These are phyloP conservation scores for Bombus impatiens DNA, from an alignment of 1,140 invertebrate genomes.

Conservation along the genomic window DNA sequence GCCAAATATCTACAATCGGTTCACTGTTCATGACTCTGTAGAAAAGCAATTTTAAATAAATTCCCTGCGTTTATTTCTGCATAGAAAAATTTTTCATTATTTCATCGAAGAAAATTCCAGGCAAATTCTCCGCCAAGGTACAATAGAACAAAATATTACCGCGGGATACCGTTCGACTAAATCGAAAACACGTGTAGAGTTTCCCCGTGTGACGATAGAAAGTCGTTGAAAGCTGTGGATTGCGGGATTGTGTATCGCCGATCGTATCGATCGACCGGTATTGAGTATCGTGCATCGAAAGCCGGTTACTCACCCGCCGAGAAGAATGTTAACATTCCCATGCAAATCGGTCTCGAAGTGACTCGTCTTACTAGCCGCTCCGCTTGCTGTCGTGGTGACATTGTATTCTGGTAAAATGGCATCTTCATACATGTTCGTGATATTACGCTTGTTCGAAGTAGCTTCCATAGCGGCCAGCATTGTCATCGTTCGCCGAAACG, in stretches of 20 bases:
- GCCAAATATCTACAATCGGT: not conserved
- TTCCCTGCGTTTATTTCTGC: no score
- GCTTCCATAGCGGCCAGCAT: slow-evolving; percentile 28
- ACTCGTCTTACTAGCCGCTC: slow-evolving; percentile 70
- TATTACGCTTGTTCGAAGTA: slow-evolving; percentile 45
- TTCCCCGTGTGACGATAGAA: not conserved
- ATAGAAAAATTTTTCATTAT: no score
- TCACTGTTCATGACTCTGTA: not conserved
- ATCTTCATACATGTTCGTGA: slow-evolving; percentile 52
- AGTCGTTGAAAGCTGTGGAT: not conserved
- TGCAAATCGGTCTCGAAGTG: slow-evolving; percentile 79
- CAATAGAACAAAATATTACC: no score
- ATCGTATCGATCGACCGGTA: not conserved
- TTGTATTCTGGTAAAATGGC: slow-evolving; percentile 58
- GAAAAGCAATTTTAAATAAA: not conserved
- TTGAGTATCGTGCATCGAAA: not conserved
- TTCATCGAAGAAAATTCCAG: no score
- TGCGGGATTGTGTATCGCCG: not conserved
- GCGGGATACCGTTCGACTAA: not conserved
- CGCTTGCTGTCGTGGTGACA: slow-evolving; percentile 71
- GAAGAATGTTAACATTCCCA: slow-evolving; percentile 85
- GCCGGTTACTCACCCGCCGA: slow-evolving; percentile 83
- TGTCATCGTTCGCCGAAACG: slow-evolving; percentile 21
- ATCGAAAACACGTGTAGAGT: not conserved
- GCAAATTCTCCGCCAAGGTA: no score